phyloP scores from a whole-genome alignment of 2,888 invertebrate species.

The Drosophila longiperda region DNA sequence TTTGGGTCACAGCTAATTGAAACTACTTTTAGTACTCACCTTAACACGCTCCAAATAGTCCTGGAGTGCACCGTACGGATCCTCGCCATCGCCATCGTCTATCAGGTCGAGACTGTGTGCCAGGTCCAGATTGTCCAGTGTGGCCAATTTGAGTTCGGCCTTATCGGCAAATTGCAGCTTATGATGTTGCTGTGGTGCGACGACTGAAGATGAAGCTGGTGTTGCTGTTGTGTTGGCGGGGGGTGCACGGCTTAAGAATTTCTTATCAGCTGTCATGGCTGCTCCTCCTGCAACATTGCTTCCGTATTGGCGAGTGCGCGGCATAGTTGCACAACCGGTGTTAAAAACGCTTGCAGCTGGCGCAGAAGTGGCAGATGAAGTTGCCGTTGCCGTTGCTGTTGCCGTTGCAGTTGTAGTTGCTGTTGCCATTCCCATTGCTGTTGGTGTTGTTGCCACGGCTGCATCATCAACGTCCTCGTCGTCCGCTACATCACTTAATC shows the following conservation, averaged over 20 bases:
- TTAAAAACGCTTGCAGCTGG: slow-evolving; percentile 69
- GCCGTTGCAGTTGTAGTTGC: slow-evolving; percentile 43
- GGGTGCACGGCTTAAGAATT: slow-evolving; percentile 70
- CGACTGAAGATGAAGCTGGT: slow-evolving; percentile 45
- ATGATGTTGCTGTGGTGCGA: slow-evolving; percentile 58
- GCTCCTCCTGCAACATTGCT: slow-evolving; percentile 56
- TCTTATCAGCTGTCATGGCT: slow-evolving; percentile 81
- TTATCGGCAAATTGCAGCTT: slow-evolving; percentile 79
- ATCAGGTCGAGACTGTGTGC: slow-evolving; percentile 77
- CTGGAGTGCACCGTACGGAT: slow-evolving; percentile 84
- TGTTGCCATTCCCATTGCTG: slow-evolving; percentile 18
- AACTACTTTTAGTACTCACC: slow-evolving; percentile 70
- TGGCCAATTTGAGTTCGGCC: slow-evolving; percentile 71
- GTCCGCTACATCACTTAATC: slow-evolving; percentile 72
- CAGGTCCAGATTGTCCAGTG: slow-evolving; percentile 82
- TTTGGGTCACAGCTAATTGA: slow-evolving; percentile 15
- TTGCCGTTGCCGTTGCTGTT: slow-evolving; percentile 33
- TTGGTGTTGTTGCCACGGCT: slow-evolving; percentile 37
- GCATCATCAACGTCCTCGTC: slow-evolving; percentile 66
- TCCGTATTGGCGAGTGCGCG: slow-evolving; percentile 78
- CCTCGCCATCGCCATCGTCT: slow-evolving; percentile 80
- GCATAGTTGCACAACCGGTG: slow-evolving; percentile 82
- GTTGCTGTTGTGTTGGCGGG: slow-evolving; percentile 48
- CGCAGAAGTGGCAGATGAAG: slow-evolving; percentile 55
- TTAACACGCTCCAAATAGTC: slow-evolving; percentile 84